A percentile compares a stretch with the other conserved stretches of the same genome.
Conservation (phyloP, 2,797 vertebrate species). For the Macroramphosus scolopax region DNA sequence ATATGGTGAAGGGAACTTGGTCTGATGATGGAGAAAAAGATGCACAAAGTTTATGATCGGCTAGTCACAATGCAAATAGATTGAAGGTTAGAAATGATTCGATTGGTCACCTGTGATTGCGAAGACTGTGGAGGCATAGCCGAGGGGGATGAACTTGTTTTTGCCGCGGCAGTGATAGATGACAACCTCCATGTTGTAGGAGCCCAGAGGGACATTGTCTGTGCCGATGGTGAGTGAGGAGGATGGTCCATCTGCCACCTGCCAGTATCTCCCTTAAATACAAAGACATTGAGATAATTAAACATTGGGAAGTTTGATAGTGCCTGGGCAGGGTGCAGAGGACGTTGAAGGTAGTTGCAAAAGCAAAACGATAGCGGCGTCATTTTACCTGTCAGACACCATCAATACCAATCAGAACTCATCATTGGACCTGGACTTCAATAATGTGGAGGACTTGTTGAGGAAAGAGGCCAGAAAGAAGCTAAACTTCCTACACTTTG, state of each 20-base stretch:
- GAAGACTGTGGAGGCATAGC: conserved; percentile 83
- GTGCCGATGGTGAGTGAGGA: conserved; percentile 85
- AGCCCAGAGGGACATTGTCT: conserved; percentile 80
- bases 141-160: conserved; percentile 88
- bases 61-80: not conserved
- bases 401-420: too few relatives aligned
- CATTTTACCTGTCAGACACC: too few relatives aligned
- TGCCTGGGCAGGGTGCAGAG: too few relatives aligned
- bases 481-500: too few relatives aligned
- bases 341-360: too few relatives aligned
- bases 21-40: conserved; percentile 71
- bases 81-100: not conserved
- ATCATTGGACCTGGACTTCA: too few relatives aligned
- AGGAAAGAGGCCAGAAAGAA: too few relatives aligned
- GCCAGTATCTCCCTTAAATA: conserved; percentile 88
- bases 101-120: conserved; percentile 83
- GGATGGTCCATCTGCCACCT: conserved; percentile 86
- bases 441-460: too few relatives aligned
- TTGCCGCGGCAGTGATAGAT: conserved; percentile 88
- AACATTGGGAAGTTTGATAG: too few relatives aligned
- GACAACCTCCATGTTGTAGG: conserved; percentile 90
- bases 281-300: conserved; percentile 5
- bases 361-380: too few relatives aligned
- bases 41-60: not conserved
- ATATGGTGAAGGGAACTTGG: conserved; percentile 88